Evolutionary conservation across 2,797 vertebrate genomes (phyloP).

Genomic region (Poecile montanus): DNA sequence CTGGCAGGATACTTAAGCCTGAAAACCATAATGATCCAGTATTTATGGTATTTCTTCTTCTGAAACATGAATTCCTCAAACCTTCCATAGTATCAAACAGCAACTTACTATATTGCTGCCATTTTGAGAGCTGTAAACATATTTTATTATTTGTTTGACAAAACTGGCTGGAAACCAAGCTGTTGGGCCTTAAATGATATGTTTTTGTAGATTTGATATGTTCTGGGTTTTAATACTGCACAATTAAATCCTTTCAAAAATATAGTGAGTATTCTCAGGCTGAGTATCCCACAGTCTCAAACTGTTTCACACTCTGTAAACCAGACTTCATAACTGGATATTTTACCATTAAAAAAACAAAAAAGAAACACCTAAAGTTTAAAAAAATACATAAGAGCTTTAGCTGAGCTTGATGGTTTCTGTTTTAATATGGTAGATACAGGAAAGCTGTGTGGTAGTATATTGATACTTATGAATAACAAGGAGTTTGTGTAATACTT

Average conservation of each 20-base stretch:
- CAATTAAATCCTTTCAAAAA: neutral
- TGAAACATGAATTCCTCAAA: constrained; percentile 2
- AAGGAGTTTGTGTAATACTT: neutral
- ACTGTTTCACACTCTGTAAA: neutral
- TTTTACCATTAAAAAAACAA: neutral
- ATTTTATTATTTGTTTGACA: neutral
- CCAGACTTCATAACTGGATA: neutral
- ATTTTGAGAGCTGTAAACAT: neutral
- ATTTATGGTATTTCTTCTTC: constrained; percentile 11
- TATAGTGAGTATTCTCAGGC: neutral
- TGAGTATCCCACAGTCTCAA: neutral
- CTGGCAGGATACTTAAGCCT: neutral
- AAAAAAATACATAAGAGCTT: neutral
- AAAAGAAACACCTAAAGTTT: neutral
- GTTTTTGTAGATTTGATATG: neutral
- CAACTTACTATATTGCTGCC: neutral
- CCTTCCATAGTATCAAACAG: neutral
- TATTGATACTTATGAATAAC: neutral
- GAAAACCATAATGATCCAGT: neutral
- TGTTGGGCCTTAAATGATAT: neutral
- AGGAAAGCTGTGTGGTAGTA: neutral
- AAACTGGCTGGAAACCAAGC: neutral
- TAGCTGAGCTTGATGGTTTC: neutral
- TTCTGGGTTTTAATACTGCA: neutral
- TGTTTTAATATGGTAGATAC: neutral